phyloP scores from a whole-genome alignment of 2,113 vertebrate genomes.

The Stegostoma tigrinum region DNA sequence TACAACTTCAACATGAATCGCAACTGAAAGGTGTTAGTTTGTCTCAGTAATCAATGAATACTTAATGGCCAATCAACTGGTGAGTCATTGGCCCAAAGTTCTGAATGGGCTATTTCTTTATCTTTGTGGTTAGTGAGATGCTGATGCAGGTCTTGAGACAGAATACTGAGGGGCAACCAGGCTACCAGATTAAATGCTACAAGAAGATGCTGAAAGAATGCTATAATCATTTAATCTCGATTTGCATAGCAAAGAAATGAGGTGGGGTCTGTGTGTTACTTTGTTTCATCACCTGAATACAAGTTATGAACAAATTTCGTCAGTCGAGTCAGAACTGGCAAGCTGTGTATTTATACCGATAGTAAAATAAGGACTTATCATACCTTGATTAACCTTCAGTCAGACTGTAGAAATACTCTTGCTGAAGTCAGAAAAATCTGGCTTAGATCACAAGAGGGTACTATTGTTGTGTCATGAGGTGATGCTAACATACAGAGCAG shows the following conservation, averaged over 20 bases:
- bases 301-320: not conserved
- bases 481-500: not conserved
- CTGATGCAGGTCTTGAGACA: not conserved
- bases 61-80: not conserved
- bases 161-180: not conserved
- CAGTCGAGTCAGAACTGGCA: not conserved
- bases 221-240: not conserved
- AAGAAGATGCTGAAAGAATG: not conserved
- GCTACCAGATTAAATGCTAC: not conserved
- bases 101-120: not conserved
- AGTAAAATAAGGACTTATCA: not conserved
- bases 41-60: not conserved
- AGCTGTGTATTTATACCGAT: not conserved
- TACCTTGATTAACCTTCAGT: not conserved
- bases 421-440: not conserved
- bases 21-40: not conserved
- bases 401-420: not conserved
- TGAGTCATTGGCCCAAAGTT: not conserved
- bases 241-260: not conserved
- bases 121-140: not conserved
- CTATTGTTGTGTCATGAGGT: not conserved
- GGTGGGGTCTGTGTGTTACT: not conserved
- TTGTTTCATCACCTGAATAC: not conserved
- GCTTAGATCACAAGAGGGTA: not conserved
- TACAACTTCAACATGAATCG: too few relatives aligned